phyloP scores from a whole-genome alignment of 2,113 vertebrate genomes.

The Cephalopholis sonnerati region DNA sequence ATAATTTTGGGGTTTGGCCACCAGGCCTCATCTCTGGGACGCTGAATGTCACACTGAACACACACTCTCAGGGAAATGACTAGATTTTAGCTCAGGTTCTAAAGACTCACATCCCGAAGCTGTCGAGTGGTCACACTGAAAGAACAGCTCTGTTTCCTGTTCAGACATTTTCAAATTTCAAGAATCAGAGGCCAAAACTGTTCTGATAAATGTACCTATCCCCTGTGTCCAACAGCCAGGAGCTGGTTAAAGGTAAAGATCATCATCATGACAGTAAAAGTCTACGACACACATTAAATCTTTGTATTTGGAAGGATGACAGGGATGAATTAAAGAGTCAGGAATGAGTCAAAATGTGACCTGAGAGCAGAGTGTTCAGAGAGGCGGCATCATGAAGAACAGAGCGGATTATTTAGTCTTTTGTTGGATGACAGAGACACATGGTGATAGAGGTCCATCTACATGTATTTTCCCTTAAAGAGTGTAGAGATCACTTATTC shows the following conservation, averaged over 20 bases:
- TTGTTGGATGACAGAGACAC: neutral
- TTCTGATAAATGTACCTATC: no score
- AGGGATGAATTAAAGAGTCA: constrained; percentile 3
- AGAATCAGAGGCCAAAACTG: no score
- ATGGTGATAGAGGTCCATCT: no score
- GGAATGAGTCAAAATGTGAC: constrained; percentile 19
- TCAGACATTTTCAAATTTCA: no score
- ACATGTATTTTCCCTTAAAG: neutral
- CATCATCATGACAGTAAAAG: no score
- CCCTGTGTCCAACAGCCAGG: neutral
- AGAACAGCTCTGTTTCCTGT: no score
- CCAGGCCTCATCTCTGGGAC: no score
- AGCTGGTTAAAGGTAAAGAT: neutral
- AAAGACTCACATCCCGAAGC: neutral
- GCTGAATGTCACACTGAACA: no score
- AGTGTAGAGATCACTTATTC: no score
- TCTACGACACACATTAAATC: neutral
- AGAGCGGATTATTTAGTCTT: neutral
- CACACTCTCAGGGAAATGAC: no score
- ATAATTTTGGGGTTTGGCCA: no score
- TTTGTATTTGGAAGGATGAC: constrained; percentile 27
- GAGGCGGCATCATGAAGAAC: neutral
- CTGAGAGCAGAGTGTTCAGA: constrained; percentile 7
- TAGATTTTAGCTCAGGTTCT: no score
- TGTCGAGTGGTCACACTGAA: neutral